These are phyloP conservation scores for Zoanthus gigantus DNA, from an alignment of 92 coral and sea anemone genomes.

Conservation along the genomic window DNA sequence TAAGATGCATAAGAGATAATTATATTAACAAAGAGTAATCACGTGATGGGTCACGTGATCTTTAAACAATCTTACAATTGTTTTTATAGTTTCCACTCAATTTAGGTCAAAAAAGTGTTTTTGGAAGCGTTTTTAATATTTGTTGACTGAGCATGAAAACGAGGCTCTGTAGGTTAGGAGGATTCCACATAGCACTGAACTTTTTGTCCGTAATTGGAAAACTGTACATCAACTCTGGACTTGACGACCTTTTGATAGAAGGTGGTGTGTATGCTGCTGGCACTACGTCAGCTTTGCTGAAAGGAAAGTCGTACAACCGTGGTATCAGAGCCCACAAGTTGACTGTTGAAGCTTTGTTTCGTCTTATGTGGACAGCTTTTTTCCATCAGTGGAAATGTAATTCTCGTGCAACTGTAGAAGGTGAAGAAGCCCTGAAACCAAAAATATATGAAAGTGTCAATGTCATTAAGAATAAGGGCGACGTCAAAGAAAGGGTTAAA, in stretches of 20 bases:
- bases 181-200: conserved; percentile 47
- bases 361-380: conserved; percentile 61
- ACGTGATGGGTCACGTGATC: background rate
- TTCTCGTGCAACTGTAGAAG: background rate
- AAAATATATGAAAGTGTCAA: background rate
- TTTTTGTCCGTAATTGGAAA: background rate
- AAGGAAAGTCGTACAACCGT: conserved; percentile 55
- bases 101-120: too few relatives aligned
- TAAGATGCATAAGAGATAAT: too few relatives aligned
- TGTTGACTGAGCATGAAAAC: too few relatives aligned
- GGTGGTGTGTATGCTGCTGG: conserved; percentile 62
- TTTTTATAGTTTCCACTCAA: too few relatives aligned
- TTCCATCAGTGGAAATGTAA: background rate
- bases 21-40: background rate
- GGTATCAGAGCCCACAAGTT: conserved; percentile 64
- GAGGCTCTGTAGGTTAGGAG: conserved; percentile 22
- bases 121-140: too few relatives aligned
- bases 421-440: conserved; percentile 3
- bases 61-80: too few relatives aligned
- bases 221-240: conserved; percentile 16
- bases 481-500: background rate
- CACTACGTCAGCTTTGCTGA: conserved; percentile 24
- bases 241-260: conserved; percentile 64
- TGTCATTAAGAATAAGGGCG: background rate
- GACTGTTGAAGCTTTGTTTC: conserved; percentile 55